phyloP scores from a whole-genome alignment of 2,888 invertebrate species.

The Volucella inflata region DNA sequence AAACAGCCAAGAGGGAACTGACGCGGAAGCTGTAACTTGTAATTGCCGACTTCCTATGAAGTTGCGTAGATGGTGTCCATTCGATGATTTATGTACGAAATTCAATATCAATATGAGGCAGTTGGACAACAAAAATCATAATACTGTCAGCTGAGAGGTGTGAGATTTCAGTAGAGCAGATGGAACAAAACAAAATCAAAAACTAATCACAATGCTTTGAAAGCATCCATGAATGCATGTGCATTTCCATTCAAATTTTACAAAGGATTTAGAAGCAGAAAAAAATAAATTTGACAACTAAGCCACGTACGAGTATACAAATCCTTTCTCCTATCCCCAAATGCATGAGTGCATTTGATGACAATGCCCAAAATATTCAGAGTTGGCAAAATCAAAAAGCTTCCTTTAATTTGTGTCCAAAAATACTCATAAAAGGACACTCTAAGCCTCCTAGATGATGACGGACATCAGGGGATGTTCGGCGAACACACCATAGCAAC shows the following conservation, averaged over 20 bases:
- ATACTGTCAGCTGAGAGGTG: conserved; percentile 9
- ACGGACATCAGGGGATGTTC: conserved; percentile 34
- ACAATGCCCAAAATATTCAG: background rate
- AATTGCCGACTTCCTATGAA: conserved; percentile 57
- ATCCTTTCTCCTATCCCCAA: too few relatives aligned
- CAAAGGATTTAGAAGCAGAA: too few relatives aligned
- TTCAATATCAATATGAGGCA: conserved; percentile 22
- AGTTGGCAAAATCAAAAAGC: conserved; percentile 31
- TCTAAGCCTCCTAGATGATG: conserved; percentile 60
- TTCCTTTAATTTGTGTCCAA: background rate
- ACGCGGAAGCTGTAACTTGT: conserved; percentile 58
- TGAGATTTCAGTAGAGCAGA: conserved; percentile 25
- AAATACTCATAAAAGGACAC: background rate
- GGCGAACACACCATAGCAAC: conserved; percentile 54
- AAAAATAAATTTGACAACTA: too few relatives aligned
- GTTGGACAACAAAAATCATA: background rate
- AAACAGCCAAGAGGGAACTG: conserved; percentile 33
- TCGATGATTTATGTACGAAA: conserved; percentile 60
- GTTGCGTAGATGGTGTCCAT: conserved; percentile 17
- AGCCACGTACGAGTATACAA: too few relatives aligned
- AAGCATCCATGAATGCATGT: too few relatives aligned
- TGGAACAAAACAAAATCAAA: background rate
- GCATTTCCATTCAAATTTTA: too few relatives aligned
- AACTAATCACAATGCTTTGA: too few relatives aligned
- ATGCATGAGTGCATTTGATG: too few relatives aligned